These are phyloP conservation scores for Crossocerus cetratus DNA, from an alignment of 2,888 invertebrate species.

Conservation along the genomic window DNA sequence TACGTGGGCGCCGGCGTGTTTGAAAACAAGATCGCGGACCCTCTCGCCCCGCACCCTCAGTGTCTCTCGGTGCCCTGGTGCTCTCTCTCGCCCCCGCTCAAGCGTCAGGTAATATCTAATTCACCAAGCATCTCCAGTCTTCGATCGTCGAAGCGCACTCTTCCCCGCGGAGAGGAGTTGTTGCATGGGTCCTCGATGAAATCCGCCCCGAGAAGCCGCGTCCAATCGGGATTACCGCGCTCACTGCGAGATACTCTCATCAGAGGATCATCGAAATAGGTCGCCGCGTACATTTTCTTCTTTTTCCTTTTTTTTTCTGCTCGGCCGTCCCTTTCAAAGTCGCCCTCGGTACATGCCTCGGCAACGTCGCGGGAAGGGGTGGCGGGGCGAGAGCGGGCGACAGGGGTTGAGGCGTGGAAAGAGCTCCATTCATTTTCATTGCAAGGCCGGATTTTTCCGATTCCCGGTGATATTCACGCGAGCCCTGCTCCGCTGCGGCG, in stretches of 20 bases:
- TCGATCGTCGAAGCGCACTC: too few relatives aligned
- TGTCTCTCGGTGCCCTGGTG: too few relatives aligned
- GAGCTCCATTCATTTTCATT: conserved; percentile 1
- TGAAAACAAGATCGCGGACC: not conserved
- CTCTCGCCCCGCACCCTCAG: not conserved
- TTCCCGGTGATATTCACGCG: not conserved
- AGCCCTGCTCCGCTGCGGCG: not conserved
- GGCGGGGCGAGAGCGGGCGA: too few relatives aligned
- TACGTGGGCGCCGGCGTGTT: not conserved
- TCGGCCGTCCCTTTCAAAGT: not conserved
- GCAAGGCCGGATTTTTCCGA: not conserved
- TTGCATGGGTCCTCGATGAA: too few relatives aligned
- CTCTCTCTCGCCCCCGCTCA: too few relatives aligned
- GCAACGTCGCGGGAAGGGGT: not conserved
- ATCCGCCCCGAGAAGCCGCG: too few relatives aligned
- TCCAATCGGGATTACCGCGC: too few relatives aligned
- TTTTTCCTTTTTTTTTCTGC: not conserved
- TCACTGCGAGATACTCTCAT: too few relatives aligned
- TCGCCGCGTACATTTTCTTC: not conserved
- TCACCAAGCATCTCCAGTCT: too few relatives aligned
- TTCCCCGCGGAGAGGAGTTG: too few relatives aligned
- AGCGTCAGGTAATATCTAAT: too few relatives aligned
- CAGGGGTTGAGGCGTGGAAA: not conserved
- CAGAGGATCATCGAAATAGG: not conserved
- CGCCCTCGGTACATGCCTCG: not conserved